Evolutionary conservation across 2,888 invertebrate species (phyloP).

Genomic region (Camptogramma bilineatum): DNA sequence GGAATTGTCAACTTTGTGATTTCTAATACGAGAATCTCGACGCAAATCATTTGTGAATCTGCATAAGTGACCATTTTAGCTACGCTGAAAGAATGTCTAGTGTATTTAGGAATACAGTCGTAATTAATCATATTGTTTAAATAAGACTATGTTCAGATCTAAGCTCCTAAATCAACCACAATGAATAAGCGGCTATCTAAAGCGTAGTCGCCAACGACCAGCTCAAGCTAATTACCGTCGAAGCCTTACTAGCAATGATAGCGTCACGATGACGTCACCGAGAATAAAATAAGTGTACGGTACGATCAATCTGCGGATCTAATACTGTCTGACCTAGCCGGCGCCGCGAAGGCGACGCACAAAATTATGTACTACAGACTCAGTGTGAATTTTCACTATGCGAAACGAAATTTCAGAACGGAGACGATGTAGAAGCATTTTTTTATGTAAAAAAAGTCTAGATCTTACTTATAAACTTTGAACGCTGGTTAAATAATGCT

Average conservation of each 20-base stretch:
- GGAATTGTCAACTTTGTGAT: no score
- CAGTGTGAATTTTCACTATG: neutral
- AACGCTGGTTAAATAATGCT: no score
- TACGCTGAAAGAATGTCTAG: neutral
- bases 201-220: conserved; percentile 11
- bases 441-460: no score
- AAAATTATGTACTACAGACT: conserved; percentile 35
- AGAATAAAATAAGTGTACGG: conserved; percentile 62
- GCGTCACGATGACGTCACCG: conserved; percentile 47
- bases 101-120: neutral
- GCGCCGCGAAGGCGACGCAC: conserved; percentile 75
- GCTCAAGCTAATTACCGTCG: conserved; percentile 55
- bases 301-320: conserved; percentile 79
- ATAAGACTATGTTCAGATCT: neutral
- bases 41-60: no score
- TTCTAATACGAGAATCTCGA: no score
- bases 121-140: neutral
- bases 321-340: conserved; percentile 78
- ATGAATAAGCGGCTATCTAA: conserved; percentile 1
- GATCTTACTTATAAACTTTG: no score
- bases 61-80: no score
- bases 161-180: neutral
- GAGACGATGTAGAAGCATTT: neutral
- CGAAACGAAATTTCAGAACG: neutral
- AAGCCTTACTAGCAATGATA: conserved; percentile 59